These are phyloP conservation scores for Neolamprologus sp. DNA, from an alignment of 2,113 vertebrate species.

Conservation along the genomic window DNA sequence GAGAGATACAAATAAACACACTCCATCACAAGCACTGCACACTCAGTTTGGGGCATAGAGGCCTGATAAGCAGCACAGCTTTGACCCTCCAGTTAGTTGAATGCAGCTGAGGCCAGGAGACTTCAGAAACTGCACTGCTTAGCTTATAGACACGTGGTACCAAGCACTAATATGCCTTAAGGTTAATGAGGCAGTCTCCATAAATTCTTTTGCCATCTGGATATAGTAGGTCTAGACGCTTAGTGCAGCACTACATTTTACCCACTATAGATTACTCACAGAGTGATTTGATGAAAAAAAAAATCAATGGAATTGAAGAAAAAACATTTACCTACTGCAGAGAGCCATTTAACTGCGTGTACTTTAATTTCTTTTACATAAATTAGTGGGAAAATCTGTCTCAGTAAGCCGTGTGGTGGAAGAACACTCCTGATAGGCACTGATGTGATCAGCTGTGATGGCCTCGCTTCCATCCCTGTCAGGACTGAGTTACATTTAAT, in stretches of 20 bases:
- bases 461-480: slow-evolving; percentile 9
- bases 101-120: slow-evolving; percentile 29
- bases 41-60: background rate
- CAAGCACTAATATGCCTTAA: slow-evolving; percentile 64
- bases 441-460: slow-evolving; percentile 25
- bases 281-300: slow-evolving; percentile 7
- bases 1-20: background rate
- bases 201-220: slow-evolving; percentile 70
- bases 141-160: slow-evolving; percentile 44
- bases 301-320: background rate
- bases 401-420: background rate
- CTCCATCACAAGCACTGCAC: background rate
- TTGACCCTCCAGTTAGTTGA: background rate
- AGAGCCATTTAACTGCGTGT: background rate
- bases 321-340: background rate
- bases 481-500: slow-evolving; percentile 43
- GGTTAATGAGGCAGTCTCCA: slow-evolving; percentile 74
- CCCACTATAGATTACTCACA: slow-evolving; percentile 18
- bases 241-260: slow-evolving; percentile 40
- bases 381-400: background rate
- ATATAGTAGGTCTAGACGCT: slow-evolving; percentile 48
- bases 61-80: background rate
- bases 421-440: background rate
- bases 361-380: background rate
- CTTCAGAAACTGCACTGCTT: slow-evolving; percentile 21